Evolutionary conservation across 2,113 vertebrate species (phyloP).

Genomic region (Calyptomena viridis): DNA sequence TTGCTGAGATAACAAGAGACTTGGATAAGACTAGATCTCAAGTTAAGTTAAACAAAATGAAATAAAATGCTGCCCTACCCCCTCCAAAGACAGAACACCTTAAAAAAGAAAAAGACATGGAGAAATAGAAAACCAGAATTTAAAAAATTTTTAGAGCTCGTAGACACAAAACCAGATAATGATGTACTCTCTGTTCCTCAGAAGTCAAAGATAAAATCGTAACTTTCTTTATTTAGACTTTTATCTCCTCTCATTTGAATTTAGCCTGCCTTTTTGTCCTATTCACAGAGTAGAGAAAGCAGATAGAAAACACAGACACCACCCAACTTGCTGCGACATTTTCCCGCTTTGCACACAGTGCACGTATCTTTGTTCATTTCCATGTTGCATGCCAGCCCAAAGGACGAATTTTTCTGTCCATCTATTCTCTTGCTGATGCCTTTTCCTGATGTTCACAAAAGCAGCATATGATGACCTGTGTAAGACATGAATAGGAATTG

Average conservation of each 20-base stretch:
- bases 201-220: background rate
- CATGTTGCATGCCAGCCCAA: background rate
- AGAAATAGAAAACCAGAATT: background rate
- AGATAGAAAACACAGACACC: background rate
- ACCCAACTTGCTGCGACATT: background rate
- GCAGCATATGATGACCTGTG: rapidly evolving
- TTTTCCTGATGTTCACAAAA: rapidly evolving
- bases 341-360: background rate
- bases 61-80: background rate
- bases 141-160: background rate
- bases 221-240: background rate
- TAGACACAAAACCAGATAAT: background rate
- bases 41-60: background rate
- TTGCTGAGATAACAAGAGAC: background rate
- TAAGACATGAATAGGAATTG: background rate
- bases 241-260: background rate
- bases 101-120: background rate
- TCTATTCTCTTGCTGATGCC: background rate
- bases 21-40: background rate
- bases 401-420: background rate
- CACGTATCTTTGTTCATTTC: background rate
- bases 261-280: background rate
- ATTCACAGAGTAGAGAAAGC: background rate
- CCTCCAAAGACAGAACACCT: background rate
- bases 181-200: background rate